phyloP scores from a whole-genome alignment of 2,888 invertebrate genomes.

The Cataglyphis altisquamis region DNA sequence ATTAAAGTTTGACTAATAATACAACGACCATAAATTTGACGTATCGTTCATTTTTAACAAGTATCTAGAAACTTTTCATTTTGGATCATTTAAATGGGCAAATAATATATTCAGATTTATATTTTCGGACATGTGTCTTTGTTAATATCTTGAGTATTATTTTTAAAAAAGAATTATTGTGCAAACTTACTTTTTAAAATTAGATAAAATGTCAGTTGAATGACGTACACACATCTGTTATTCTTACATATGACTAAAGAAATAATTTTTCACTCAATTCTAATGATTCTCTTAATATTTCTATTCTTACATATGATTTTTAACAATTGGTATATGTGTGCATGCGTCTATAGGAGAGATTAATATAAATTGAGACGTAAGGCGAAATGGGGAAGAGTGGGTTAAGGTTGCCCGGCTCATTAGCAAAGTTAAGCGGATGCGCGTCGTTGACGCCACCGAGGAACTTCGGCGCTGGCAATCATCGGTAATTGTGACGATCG shows the following conservation, averaged over 20 bases:
- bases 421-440: constrained; percentile 73
- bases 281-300: not conserved
- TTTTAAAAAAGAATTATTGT: not conserved
- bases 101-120: not conserved
- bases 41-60: not conserved
- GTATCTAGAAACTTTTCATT: not conserved
- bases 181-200: not conserved
- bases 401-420: constrained; percentile 76
- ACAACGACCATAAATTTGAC: constrained; percentile 1
- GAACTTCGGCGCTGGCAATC: constrained; percentile 72
- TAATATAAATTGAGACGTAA: constrained; percentile 67
- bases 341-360: constrained; percentile 47
- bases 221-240: not conserved
- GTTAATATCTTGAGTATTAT: not conserved
- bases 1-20: not conserved
- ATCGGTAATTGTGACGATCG: constrained; percentile 84
- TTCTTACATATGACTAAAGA: not conserved
- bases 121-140: not conserved
- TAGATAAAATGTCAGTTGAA: not conserved
- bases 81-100: not conserved
- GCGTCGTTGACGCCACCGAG: constrained; percentile 63
- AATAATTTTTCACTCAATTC: not conserved
- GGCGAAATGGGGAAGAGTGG: constrained; percentile 67
- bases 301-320: not conserved
- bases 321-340: not conserved